Evolutionary conservation across 2,888 invertebrate species (phyloP), one percentile per base, ranked within the genome.

Genomic region (Pandemis corylana): DNA sequence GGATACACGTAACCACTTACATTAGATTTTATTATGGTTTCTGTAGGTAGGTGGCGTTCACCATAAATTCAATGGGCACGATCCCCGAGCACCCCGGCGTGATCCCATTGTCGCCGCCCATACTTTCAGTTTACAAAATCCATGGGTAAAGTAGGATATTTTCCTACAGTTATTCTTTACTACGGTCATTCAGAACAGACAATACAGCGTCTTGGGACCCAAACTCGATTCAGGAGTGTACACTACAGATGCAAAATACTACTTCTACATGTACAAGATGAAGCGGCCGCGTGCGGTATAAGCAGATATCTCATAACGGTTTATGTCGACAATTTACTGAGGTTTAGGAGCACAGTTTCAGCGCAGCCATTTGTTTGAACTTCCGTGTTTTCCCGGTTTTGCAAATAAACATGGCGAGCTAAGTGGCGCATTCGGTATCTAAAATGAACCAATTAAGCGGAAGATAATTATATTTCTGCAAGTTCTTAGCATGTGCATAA

Each of bases 251-350:
- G 85, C 84, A 87, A 89, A 90, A 86, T 87, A 53, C 6, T 53
- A 15, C 53, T n/a, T 85, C 82, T 81, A 46, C 12, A 12, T 46
- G 5, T 12, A 79, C 83, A 83, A 81, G 84, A 81, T 83, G 84
- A 83, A 82, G 80, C 83, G 84, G 83, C 81, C 85, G 85, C 83
- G 83, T 84, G 86, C 81, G 84, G 85, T 85, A 82, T 85, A 85
- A 87, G 86, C 84, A 85, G 85, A 87, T 87, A 87, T 87, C 88
- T 90, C 89, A 87, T 89, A 89, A 89, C 87, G 84, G 87, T 90
- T 90, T 90, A 88, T 89, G 88, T 86, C 85, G 86, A 89, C 89
- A 88, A 86, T 90, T 89, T 89, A 86, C 89, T 83, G 83, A 84
- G 87, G 77, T 70, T 73, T 67, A 67, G 66, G 53, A 69, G 70